These are phyloP conservation scores for Verasper variegatus DNA, from an alignment of 2,113 vertebrate genomes.

Conservation along the genomic window DNA sequence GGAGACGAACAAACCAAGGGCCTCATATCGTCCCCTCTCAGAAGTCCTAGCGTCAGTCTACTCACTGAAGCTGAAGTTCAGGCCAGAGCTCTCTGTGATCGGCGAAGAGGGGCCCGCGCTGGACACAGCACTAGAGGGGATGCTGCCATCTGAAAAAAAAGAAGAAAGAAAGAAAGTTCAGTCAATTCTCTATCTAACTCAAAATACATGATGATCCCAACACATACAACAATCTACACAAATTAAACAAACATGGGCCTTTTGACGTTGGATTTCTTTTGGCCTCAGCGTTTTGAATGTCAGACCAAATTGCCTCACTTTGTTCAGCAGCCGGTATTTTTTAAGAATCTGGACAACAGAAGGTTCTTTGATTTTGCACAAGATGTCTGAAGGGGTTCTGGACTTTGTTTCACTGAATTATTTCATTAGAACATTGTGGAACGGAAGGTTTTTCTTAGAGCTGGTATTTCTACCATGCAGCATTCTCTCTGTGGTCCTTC, in stretches of 20 bases:
- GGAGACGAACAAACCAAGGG: background rate
- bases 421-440: no score
- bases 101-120: slow-evolving; percentile 92
- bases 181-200: background rate
- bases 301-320: no score
- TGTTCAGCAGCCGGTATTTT: no score
- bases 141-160: slow-evolving; percentile 85
- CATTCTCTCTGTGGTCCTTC: no score
- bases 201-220: background rate
- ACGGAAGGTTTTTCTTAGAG: no score
- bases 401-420: no score
- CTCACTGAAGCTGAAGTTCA: slow-evolving; percentile 87
- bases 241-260: no score
- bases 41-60: slow-evolving; percentile 59
- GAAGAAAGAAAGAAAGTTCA: background rate
- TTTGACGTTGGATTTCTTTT: background rate
- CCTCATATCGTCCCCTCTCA: background rate
- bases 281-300: no score
- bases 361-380: no score
- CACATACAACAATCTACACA: background rate
- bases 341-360: no score
- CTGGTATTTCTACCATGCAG: no score
- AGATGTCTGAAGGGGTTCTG: no score
- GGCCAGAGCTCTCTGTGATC: slow-evolving; percentile 77
- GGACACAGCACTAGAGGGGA: slow-evolving; percentile 90